Conservation (phyloP, 2,113 vertebrate species). For the Gasterosteus nipponicus region DNA sequence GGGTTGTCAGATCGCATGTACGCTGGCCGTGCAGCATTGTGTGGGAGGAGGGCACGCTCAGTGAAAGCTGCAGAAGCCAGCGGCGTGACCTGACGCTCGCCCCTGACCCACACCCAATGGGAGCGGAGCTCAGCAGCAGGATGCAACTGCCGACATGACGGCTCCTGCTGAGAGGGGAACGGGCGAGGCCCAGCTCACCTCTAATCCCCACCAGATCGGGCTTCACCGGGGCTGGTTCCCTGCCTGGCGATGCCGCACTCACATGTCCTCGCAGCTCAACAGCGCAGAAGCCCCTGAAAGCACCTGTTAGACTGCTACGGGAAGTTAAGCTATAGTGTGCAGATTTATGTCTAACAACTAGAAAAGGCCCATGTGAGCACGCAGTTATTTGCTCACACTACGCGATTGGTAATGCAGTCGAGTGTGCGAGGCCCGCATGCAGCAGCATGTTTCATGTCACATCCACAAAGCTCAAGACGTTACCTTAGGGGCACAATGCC, state of each 20-base stretch:
- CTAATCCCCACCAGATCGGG: slow-evolving; percentile 53
- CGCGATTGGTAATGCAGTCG: slow-evolving; percentile 20
- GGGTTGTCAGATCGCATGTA: slow-evolving; percentile 60
- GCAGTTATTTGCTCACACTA: slow-evolving; percentile 41
- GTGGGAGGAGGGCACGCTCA: slow-evolving; percentile 20
- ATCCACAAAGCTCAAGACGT: slow-evolving; percentile 45
- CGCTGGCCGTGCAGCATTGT: slow-evolving; percentile 17
- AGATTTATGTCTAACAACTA: slow-evolving; percentile 27
- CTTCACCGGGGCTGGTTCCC: slow-evolving; percentile 33
- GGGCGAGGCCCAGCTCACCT: slow-evolving; percentile 49
- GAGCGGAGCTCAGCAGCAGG: slow-evolving; percentile 57
- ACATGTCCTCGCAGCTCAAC: slow-evolving; percentile 53
- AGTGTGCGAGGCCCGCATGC: slow-evolving; percentile 39
- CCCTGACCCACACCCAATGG: slow-evolving; percentile 56
- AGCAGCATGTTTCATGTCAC: slow-evolving; percentile 44
- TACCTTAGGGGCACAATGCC: slow-evolving; percentile 65
- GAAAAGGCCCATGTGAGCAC: slow-evolving; percentile 27
- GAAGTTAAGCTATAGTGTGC: slow-evolving; percentile 1
- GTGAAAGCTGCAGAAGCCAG: slow-evolving; percentile 45
- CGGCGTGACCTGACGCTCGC: slow-evolving; percentile 64
- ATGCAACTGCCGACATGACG: slow-evolving; percentile 63
- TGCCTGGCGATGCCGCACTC: slow-evolving; percentile 23
- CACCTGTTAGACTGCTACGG: slow-evolving; percentile 17
- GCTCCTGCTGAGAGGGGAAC: slow-evolving; percentile 67
- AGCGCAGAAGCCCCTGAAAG: slow-evolving; percentile 33